Percentiles rank a stretch among this genome's conserved stretches.
Evolutionary conservation across 1,140 invertebrate species (phyloP).

Genomic region (Pachypeltis micranthus): DNA sequence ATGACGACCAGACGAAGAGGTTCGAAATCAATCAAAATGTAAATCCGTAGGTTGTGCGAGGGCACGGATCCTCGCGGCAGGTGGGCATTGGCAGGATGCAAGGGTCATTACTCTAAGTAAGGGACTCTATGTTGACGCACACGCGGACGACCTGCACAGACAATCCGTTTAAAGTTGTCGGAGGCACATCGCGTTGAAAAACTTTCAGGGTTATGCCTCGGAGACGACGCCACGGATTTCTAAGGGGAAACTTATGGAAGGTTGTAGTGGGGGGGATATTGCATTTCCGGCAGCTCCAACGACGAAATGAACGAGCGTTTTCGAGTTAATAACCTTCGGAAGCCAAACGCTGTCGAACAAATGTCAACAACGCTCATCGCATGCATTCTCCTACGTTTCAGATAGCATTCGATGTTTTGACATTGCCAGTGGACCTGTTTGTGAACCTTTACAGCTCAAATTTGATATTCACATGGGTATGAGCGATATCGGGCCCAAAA

Average conservation of each 20-base stretch:
- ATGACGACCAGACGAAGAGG: too few species aligned
- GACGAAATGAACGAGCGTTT: background rate
- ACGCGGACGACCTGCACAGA: background rate
- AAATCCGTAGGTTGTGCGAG: background rate
- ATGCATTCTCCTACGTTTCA: background rate
- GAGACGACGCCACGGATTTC: background rate
- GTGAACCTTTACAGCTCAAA: background rate
- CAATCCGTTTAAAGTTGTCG: background rate
- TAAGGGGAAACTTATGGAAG: background rate
- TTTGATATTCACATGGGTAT: too few species aligned
- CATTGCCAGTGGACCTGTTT: background rate
- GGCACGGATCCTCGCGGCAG: background rate
- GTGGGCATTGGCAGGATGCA: background rate
- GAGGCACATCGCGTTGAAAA: background rate
- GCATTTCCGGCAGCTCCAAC: background rate
- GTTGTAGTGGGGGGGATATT: background rate
- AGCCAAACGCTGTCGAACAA: too few species aligned
- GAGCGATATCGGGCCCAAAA: too few species aligned
- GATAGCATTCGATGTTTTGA: background rate
- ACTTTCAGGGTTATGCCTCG: background rate
- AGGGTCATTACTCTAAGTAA: background rate
- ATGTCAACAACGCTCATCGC: too few species aligned
- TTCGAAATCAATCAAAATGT: background rate
- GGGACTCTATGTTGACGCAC: background rate
- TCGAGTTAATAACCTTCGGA: background rate